Evolutionary conservation across 2,797 vertebrate species (phyloP), one percentile per base, ranked within the genome.

Genomic region (Toxotes lorentzi): DNA sequence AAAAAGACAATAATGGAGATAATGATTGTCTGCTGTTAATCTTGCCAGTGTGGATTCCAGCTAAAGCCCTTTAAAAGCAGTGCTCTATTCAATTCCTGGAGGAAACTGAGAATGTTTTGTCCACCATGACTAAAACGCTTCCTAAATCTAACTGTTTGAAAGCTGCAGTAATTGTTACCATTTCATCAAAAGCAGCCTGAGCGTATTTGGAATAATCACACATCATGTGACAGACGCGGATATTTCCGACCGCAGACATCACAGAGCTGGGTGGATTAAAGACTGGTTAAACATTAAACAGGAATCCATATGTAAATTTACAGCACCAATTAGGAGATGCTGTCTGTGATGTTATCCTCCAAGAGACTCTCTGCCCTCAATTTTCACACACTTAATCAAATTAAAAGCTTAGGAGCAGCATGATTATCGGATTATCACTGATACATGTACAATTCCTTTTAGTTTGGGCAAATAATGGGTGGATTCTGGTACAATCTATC

Each of bases 231-330:
- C 87, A 91, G 90, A 87, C 14, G 10, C 35, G 82, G 93, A 92
- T 96, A 92, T 91, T 94, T 95, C 83, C 54, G 84, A 93, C 91
- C 83, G 92, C 94, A 94, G 95, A 96, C 94, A 96, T 96, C 95
- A 96, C 95, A 96, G 95, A 95, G 95, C 92, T 88, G 90, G 82
- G 78, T 74, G 91, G 96, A 98, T 97, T 97, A 97, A 96, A 96
- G 95, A 94, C 95, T 95, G 95, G 94, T 96, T 96, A 95, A 95
- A 96, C 95, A 97, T 97, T 95, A 96, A 96, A 96, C 94, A 94
- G 94, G 94, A 94, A 97, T 95, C 96, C 94, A 94, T 97, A 97
- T 97, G 96, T 96, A 97, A 97, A 98, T 97, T 96, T 96, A 96
- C 95, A 94, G 94, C 95, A 84, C 87, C 94, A 95, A 95, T 96